Conservation (phyloP, 2,113 vertebrate species). For the Brienomyrus longianalis region DNA sequence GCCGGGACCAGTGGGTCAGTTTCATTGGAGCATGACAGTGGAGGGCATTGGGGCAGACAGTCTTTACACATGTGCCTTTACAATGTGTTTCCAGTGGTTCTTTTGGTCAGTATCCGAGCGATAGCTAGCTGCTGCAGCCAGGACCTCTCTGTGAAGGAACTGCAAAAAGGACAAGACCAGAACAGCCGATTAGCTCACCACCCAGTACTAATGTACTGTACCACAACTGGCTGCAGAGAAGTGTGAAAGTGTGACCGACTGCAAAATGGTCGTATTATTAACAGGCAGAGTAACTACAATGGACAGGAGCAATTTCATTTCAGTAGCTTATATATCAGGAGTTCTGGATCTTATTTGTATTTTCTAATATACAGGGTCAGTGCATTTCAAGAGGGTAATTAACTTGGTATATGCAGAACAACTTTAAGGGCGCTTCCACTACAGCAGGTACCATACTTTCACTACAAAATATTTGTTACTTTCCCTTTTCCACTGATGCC, state of each 20-base stretch:
- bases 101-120: slow-evolving; percentile 58
- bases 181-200: background rate
- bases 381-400: background rate
- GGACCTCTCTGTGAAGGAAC: slow-evolving; percentile 65
- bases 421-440: background rate
- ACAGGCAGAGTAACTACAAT: background rate
- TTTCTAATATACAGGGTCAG: background rate
- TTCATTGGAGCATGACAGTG: background rate
- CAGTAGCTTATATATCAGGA: background rate
- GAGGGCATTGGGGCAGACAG: background rate
- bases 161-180: slow-evolving; percentile 36
- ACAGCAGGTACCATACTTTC: background rate
- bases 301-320: background rate
- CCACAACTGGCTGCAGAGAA: background rate
- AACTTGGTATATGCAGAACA: background rate
- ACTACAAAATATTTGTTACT: background rate
- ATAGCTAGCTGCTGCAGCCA: slow-evolving; percentile 63
- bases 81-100: slow-evolving; percentile 32
- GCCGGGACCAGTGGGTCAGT: background rate
- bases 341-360: background rate
- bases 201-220: background rate
- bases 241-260: background rate
- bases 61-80: background rate
- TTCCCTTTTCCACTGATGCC: background rate
- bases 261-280: background rate